phyloP scores from a whole-genome alignment of 2,113 vertebrate species.

The Vanacampus margaritifer region DNA sequence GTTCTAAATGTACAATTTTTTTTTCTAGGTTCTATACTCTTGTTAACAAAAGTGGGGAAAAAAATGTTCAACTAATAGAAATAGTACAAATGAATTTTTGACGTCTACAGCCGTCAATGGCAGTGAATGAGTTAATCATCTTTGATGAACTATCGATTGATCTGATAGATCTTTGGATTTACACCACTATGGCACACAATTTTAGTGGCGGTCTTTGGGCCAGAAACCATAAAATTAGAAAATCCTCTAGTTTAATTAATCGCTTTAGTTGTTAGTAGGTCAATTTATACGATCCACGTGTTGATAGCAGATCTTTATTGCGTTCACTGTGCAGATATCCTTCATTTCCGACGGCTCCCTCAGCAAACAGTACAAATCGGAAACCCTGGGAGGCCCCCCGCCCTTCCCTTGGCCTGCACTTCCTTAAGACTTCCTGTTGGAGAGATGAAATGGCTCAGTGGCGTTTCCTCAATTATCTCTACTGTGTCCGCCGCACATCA shows the following conservation, averaged over 20 bases:
- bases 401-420: neutral
- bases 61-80: no score
- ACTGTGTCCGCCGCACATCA: neutral
- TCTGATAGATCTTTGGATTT: no score
- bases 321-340: slow-evolving; percentile 10
- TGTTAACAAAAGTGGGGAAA: no score
- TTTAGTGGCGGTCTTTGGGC: no score
- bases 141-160: no score
- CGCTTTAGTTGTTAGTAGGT: neutral
- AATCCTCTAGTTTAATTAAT: neutral
- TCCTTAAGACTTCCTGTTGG: slow-evolving; percentile 28
- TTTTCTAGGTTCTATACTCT: no score
- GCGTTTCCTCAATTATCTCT: slow-evolving; percentile 19
- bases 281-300: slow-evolving; percentile 38
- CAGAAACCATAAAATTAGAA: neutral
- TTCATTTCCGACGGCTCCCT: slow-evolving; percentile 40
- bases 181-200: neutral
- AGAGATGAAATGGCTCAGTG: slow-evolving; percentile 18
- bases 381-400: neutral
- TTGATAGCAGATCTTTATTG: slow-evolving; percentile 51
- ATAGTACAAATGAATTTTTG: no score
- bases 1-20: no score
- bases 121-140: no score
- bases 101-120: no score
- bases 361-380: slow-evolving; percentile 5